phyloP scores from a whole-genome alignment of 2,113 vertebrate genomes.

The Condylura cristata region DNA sequence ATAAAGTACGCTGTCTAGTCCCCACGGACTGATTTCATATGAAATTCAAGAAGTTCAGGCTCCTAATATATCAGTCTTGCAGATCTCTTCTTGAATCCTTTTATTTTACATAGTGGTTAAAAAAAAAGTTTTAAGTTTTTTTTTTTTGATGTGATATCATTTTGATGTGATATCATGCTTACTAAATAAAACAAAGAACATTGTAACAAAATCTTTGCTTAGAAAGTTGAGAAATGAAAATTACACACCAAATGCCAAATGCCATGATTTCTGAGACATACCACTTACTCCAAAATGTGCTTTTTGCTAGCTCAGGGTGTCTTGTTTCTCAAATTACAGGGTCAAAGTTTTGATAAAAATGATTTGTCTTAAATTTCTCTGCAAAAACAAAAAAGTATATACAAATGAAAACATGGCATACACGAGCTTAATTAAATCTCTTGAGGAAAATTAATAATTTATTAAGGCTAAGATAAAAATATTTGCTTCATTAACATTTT shows the following conservation, averaged over 20 bases:
- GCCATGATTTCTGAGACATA: neutral
- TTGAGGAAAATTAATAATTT: conserved; percentile 39
- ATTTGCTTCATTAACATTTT: conserved; percentile 25
- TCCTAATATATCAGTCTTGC: neutral
- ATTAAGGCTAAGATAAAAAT: conserved; percentile 24
- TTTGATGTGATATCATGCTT: too few relatives aligned
- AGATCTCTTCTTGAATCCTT: neutral
- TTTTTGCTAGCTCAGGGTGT: neutral
- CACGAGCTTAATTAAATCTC: neutral
- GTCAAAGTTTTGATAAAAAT: neutral
- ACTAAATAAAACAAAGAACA: neutral
- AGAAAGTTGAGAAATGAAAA: neutral
- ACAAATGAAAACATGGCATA: neutral
- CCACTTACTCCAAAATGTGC: neutral
- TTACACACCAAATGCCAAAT: neutral
- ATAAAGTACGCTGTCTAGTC: neutral
- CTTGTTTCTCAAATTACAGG: neutral
- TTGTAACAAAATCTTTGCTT: neutral
- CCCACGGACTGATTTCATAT: neutral
- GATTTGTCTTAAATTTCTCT: neutral
- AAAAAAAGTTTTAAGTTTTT: neutral
- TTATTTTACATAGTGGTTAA: neutral
- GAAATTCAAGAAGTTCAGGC: neutral
- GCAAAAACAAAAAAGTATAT: neutral
- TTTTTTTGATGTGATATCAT: neutral